Conservation (phyloP, 2,888 invertebrate species). For the Leistus spinibarbis region DNA sequence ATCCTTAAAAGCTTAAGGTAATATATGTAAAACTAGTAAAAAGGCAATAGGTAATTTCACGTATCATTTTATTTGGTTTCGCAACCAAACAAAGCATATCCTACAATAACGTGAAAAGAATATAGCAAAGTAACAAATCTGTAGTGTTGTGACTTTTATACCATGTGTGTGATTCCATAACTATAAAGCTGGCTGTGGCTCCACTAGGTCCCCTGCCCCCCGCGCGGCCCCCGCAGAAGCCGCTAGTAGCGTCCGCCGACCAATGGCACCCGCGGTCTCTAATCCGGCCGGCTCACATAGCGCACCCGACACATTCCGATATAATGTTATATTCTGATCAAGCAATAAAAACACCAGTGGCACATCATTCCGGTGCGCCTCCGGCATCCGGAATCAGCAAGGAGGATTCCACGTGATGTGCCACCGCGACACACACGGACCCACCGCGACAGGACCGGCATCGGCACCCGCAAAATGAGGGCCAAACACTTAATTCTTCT, state of each 20-base stretch:
- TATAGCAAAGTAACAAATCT: slow-evolving; percentile 54
- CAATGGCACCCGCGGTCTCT: slow-evolving; percentile 27
- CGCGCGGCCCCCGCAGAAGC: neutral
- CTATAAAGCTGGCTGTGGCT: slow-evolving; percentile 47
- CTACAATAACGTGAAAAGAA: slow-evolving; percentile 49
- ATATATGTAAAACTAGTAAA: too few species aligned
- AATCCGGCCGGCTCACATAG: slow-evolving; percentile 22
- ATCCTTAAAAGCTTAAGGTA: too few species aligned
- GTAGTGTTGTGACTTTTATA: slow-evolving; percentile 54
- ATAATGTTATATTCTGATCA: slow-evolving; percentile 57
- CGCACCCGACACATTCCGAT: slow-evolving; percentile 49
- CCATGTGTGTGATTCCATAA: slow-evolving; percentile 55
- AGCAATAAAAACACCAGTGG: slow-evolving; percentile 57
- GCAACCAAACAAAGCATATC: neutral
- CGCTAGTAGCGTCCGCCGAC: slow-evolving; percentile 17
- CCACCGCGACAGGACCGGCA: neutral
- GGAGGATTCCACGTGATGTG: slow-evolving; percentile 20
- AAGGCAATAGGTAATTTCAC: neutral
- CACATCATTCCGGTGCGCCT: slow-evolving; percentile 53
- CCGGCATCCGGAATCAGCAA: slow-evolving; percentile 39
- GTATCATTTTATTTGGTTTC: neutral
- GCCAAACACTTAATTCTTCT: too few species aligned
- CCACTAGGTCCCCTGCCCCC: neutral
- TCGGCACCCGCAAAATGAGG: too few species aligned
- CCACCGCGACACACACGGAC: neutral